These are phyloP conservation scores for Limulus polyphemus DNA, from an alignment of 2,888 invertebrate genomes.

Conservation along the genomic window DNA sequence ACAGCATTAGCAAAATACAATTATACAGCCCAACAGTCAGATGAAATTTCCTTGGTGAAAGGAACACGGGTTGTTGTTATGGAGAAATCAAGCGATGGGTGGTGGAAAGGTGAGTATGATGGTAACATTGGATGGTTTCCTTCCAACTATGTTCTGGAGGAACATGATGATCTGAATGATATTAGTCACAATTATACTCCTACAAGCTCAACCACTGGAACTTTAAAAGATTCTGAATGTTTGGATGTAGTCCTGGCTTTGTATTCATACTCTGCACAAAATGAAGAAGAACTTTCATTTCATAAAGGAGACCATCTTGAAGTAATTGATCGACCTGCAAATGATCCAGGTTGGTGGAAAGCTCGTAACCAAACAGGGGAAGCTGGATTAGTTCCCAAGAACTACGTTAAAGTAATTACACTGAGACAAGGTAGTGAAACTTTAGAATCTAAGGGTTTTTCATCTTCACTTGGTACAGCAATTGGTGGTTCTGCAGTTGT, in stretches of 20 bases:
- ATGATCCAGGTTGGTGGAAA: slow-evolving; percentile 91
- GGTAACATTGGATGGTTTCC: slow-evolving; percentile 81
- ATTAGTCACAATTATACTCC: slow-evolving; percentile 20
- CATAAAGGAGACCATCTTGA: slow-evolving; percentile 93
- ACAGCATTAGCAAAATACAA: slow-evolving; percentile 67
- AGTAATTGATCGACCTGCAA: slow-evolving; percentile 86
- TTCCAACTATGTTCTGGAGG: slow-evolving; percentile 66
- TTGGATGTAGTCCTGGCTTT: slow-evolving; percentile 89
- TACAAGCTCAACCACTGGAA: slow-evolving; percentile 19
- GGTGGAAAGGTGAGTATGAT: slow-evolving; percentile 75
- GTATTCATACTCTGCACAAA: slow-evolving; percentile 62
- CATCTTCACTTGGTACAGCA: neutral
- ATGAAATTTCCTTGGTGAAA: slow-evolving; percentile 86
- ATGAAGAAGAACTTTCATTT: slow-evolving; percentile 90
- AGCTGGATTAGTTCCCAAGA: slow-evolving; percentile 86
- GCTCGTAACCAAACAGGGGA: slow-evolving; percentile 86
- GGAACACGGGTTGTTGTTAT: slow-evolving; percentile 86
- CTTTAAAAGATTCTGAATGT: slow-evolving; percentile 14
- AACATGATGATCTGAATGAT: slow-evolving; percentile 19
- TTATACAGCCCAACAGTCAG: slow-evolving; percentile 75
- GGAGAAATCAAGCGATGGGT: slow-evolving; percentile 96
- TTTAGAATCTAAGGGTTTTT: slow-evolving; percentile 16
- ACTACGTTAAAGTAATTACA: slow-evolving; percentile 62
- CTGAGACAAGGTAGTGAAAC: slow-evolving; percentile 8
- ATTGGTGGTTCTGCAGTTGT: slow-evolving; percentile 8